Evolutionary conservation across 2,888 invertebrate genomes (phyloP), one percentile per base, ranked within the genome.

Genomic region (Herminia tarsipennalis): DNA sequence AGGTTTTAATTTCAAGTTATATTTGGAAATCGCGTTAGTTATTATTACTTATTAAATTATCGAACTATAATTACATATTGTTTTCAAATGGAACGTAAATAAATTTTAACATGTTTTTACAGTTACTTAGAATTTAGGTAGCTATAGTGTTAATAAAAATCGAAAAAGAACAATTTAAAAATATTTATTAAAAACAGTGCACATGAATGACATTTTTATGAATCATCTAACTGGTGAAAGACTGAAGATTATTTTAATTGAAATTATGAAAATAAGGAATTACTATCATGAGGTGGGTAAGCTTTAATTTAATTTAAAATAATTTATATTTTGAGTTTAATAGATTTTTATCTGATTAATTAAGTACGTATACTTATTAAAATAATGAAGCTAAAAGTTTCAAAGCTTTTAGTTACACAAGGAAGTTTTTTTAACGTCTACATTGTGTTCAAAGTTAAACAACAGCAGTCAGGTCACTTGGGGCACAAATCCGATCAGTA

Each of bases 191-290:
- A n/a, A n/a, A 63, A 49, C 58, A 63, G 73, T 73, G 72, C 65
- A 54, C 72, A 78, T 80, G 76, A 78, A 79, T 76, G 78, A 74
- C 70, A 67, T 53, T 47, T 73, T 36, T 36, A 47, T 36, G 27
- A 30, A 47, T 30, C 32, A 40, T 6, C 39, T 17, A 12, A 46
- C 67, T 54, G 66, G 79, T 76, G 76, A 75, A 38, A 74, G 70
- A 56, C 58, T 76, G 52, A 66, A 72, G 49, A 60, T 65, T 44
- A 61, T 73, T 35, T 73, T 73, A 55, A 59, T 74, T 40, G 73
- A 76, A 83, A 89, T 84, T 83, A 91, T 91, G 90, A 91, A 89
- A 90, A 86, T 89, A 66, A 76, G 85, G 76, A 86, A 78, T 73
- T 89, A 76, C 68, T 88, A 87, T 66, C 77, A 80, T 73, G 86